phyloP scores from a whole-genome alignment of 2,888 invertebrate species.

The Tortrix viridana region DNA sequence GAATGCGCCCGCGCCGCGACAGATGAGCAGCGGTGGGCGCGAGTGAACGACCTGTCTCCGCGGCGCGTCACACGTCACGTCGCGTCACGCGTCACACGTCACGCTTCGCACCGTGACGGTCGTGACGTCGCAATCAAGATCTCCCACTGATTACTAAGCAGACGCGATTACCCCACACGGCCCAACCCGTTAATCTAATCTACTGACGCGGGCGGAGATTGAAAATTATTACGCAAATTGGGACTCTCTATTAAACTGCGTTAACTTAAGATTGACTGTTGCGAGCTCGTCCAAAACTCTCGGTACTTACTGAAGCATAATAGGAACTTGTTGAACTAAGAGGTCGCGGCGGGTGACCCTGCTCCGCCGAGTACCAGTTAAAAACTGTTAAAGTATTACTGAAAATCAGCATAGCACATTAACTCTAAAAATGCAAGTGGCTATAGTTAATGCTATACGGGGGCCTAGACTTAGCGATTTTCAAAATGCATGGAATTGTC shows the following conservation, averaged over 20 bases:
- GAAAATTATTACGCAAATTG: slow-evolving; percentile 23
- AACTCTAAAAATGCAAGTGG: too few relatives aligned
- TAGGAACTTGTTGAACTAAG: neutral
- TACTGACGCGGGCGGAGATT: slow-evolving; percentile 28
- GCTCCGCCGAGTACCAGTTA: too few relatives aligned
- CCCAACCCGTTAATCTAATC: slow-evolving; percentile 18
- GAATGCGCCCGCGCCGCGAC: slow-evolving; percentile 22
- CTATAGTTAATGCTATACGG: too few relatives aligned
- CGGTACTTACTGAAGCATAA: neutral
- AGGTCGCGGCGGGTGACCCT: too few relatives aligned
- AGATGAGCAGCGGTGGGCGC: slow-evolving; percentile 4
- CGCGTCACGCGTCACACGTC: slow-evolving; percentile 5
- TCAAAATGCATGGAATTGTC: too few relatives aligned
- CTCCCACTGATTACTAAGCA: slow-evolving; percentile 1
- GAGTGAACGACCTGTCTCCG: slow-evolving; percentile 28
- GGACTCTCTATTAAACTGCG: slow-evolving; percentile 13
- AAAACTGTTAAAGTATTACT: too few relatives aligned
- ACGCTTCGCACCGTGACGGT: neutral
- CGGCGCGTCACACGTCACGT: neutral
- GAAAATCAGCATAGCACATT: too few relatives aligned
- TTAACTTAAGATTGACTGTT: neutral
- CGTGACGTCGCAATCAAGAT: slow-evolving; percentile 6
- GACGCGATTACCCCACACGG: neutral
- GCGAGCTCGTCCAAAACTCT: slow-evolving; percentile 1
- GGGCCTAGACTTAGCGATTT: too few relatives aligned